Conservation (phyloP, 2,888 invertebrate genomes). For the Mycogona germanica region DNA sequence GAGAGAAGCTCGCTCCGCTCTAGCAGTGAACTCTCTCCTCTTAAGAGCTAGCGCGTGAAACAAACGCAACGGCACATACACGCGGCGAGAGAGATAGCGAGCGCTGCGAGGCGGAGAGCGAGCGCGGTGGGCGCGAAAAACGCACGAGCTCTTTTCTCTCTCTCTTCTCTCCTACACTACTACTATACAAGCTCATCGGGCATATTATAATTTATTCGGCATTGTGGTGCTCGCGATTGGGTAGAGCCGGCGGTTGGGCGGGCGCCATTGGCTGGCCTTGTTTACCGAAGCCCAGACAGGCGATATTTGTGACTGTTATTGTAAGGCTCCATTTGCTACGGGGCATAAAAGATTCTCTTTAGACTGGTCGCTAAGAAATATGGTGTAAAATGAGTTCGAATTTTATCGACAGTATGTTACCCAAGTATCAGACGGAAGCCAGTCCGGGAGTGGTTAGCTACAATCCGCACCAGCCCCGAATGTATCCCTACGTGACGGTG, state of each 20-base stretch:
- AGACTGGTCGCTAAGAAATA: slow-evolving; percentile 22
- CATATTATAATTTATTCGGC: slow-evolving; percentile 16
- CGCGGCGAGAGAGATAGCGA: no score
- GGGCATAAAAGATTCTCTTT: slow-evolving; percentile 25
- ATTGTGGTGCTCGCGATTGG: slow-evolving; percentile 9
- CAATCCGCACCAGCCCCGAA: slow-evolving; percentile 51
- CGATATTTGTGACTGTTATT: slow-evolving; percentile 19
- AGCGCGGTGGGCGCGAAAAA: no score
- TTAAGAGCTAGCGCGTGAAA: no score
- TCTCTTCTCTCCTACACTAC: no score
- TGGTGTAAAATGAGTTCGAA: slow-evolving; percentile 74
- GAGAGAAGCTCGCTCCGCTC: no score
- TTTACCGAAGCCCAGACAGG: slow-evolving; percentile 21
- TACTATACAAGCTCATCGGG: slow-evolving; percentile 14
- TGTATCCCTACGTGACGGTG: slow-evolving; percentile 84
- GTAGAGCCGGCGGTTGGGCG: not conserved
- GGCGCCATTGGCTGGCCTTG: slow-evolving; percentile 17
- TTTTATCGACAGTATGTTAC: slow-evolving; percentile 97
- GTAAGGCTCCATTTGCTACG: slow-evolving; percentile 22
- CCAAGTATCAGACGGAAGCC: slow-evolving; percentile 60
- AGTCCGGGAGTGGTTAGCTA: slow-evolving; percentile 30
- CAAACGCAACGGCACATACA: no score
- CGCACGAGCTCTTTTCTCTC: no score
- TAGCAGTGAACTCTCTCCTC: no score
- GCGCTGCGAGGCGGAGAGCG: no score